A percentile compares a stretch with the other conserved stretches of the same genome.
phyloP scores from a whole-genome alignment of 2,888 invertebrate species.

The Clepsis dumicolana region DNA sequence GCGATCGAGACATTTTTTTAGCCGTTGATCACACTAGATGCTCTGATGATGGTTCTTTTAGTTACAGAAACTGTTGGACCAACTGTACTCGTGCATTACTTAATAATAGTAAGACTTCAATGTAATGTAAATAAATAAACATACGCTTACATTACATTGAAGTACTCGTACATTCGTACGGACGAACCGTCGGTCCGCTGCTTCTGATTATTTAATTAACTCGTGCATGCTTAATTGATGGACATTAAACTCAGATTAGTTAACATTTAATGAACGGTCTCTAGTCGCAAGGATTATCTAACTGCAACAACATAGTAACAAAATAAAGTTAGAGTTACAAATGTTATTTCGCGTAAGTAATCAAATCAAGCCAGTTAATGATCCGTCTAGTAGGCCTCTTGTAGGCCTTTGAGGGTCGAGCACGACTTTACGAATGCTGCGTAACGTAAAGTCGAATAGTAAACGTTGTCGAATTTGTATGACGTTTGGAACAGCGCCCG shows the following conservation, averaged over 20 bases:
- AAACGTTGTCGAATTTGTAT: too few relatives aligned
- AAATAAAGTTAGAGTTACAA: not conserved
- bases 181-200: not conserved
- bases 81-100: not conserved
- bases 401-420: too few relatives aligned
- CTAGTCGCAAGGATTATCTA: not conserved
- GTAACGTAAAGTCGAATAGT: too few relatives aligned
- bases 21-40: too few relatives aligned
- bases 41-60: too few relatives aligned
- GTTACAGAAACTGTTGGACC: not conserved
- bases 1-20: too few relatives aligned
- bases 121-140: not conserved
- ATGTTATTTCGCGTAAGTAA: not conserved
- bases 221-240: constrained; percentile 14
- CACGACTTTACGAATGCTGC: too few relatives aligned
- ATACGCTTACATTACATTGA: not conserved
- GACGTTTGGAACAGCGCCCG: too few relatives aligned
- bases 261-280: constrained; percentile 8
- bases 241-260: constrained; percentile 4
- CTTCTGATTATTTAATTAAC: constrained; percentile 4
- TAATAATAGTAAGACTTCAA: not conserved
- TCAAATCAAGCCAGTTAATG: not conserved
- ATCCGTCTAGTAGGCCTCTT: too few relatives aligned
- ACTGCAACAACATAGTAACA: not conserved
- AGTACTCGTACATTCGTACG: not conserved